Conservation (phyloP, 2,797 vertebrate species). For the Chelon labrosus region DNA sequence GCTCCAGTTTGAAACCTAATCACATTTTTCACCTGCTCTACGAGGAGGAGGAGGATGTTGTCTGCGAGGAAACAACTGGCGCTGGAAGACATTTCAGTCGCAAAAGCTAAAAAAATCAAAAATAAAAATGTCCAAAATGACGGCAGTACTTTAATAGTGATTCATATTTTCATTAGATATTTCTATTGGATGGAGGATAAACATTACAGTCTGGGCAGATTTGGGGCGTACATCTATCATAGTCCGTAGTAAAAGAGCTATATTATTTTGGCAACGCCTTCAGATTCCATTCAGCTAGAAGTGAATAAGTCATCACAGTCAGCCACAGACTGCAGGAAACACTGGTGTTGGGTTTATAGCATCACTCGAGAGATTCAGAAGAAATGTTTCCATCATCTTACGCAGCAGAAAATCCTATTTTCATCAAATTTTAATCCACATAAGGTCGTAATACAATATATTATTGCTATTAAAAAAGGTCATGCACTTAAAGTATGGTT, state of each 20-base stretch:
- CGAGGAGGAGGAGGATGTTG: not conserved
- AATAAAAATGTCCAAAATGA: slow-evolving; percentile 4
- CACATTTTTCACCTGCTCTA: slow-evolving; percentile 47
- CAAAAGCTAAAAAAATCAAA: not conserved
- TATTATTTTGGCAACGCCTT: slow-evolving; percentile 1
- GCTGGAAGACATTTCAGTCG: slow-evolving; percentile 2
- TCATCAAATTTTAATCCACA: not conserved
- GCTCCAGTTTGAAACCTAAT: slow-evolving; percentile 55
- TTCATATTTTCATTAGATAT: slow-evolving; percentile 24
- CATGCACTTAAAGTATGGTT: not conserved
- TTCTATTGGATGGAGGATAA: not conserved
- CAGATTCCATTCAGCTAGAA: not conserved
- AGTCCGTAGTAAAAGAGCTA: slow-evolving; percentile 1
- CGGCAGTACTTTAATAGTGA: not conserved
- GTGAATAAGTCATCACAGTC: not conserved
- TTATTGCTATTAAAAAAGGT: not conserved
- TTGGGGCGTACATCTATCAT: not conserved
- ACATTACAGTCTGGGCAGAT: slow-evolving; percentile 1
- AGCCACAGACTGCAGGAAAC: not conserved
- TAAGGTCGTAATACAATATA: not conserved
- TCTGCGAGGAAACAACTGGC: slow-evolving; percentile 4
- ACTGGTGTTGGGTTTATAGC: not conserved
- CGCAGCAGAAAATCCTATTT: too few species aligned
- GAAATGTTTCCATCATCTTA: too few species aligned
- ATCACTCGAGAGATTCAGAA: not conserved